Base-by-base conservation (phyloP, 2,888 invertebrate genomes). In the Azorinus chamasolen region DNA sequence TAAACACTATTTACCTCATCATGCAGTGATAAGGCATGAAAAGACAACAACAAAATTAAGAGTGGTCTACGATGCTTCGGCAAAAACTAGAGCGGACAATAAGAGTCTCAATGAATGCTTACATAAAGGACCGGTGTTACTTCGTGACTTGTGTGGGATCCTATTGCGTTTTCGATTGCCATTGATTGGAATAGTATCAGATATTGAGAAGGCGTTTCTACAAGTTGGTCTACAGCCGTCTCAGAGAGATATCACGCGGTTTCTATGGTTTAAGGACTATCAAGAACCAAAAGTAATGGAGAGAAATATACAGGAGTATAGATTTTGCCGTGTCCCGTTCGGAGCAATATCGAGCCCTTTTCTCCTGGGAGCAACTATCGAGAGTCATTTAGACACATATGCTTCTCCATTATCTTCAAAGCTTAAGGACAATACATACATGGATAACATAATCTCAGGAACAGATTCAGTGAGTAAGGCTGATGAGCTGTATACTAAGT, bases 71-170 rank as follows among this genome's bases (percentile, higher is more conserved):
- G 65, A 65, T 37, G 65, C 65, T 5, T 65, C 65, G 1, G 55
- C 55, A 12, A 68, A 68, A 57, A 48, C 48, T 2, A 59, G 39
- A 41, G 24, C 27, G 14, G 51, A 58, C n/a, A 50, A 58, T 20
- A 59, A 58, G 18, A 68, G 68, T 39, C 22, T 68, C 14, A 68
- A 58, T 41, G 68, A 68, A 24, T 51, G 68, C 18, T 25, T 68
- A 5, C 51, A 59, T 27, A 48, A 41, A 51, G 68, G 68, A n/a
- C 68, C 58, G 6, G 68, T 68, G 4, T 16, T 68, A 16, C 51
- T 68, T 2, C 57, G 41, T 8, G 68, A 68, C 25, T 18, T 68
- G 37, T 58, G 58, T 53, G 59, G 59, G 1, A 46, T 66, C n/a
- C 16, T 66, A 6, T 25, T 66, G 37, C 8, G 66, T 10, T 57